Percentiles rank a stretch among this genome's conserved stretches.
Evolutionary conservation across 37 sponge, comb jelly and placozoan genomes (phyloP).

Genomic region (Oopsacas minuta): DNA sequence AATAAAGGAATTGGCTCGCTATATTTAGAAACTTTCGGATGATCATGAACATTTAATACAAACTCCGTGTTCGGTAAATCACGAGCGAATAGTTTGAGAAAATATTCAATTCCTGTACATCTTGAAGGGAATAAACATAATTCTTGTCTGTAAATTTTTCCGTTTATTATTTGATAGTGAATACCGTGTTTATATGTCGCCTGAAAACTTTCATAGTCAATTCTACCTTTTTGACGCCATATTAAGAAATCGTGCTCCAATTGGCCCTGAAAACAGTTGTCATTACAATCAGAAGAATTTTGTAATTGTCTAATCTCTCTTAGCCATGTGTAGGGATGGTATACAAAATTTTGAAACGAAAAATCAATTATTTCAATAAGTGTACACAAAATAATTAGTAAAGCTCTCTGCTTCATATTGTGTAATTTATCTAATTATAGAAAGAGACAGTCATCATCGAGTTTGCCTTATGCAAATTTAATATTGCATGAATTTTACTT

Average conservation of each 20-base stretch:
- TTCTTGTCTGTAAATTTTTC: constrained; percentile 42
- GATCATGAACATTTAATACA: constrained; percentile 53
- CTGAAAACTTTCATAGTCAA: constrained; percentile 35
- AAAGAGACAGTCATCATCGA: too few relatives aligned
- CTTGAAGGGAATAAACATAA: constrained; percentile 52
- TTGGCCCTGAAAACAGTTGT: background rate
- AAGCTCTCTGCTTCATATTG: too few relatives aligned
- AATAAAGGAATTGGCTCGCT: constrained; percentile 49
- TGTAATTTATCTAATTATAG: too few relatives aligned
- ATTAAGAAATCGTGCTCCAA: constrained; percentile 35
- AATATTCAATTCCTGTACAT: constrained; percentile 76
- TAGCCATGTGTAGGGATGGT: background rate
- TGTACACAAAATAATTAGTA: too few relatives aligned
- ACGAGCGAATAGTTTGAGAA: constrained; percentile 33
- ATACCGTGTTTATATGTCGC: constrained; percentile 29
- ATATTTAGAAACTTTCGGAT: constrained; percentile 48
- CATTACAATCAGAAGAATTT: background rate
- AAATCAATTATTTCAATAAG: too few relatives aligned
- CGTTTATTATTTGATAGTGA: constrained; percentile 68
- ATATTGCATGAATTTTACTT: too few relatives aligned
- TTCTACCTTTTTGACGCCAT: constrained; percentile 53
- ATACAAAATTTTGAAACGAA: too few relatives aligned
- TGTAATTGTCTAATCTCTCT: background rate
- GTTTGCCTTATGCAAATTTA: too few relatives aligned
- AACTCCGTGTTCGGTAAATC: constrained; percentile 66